A percentile compares a stretch with the other conserved stretches of the same genome.
Conservation (phyloP, 2,888 invertebrate genomes). For the Petrophora chlorosata region DNA sequence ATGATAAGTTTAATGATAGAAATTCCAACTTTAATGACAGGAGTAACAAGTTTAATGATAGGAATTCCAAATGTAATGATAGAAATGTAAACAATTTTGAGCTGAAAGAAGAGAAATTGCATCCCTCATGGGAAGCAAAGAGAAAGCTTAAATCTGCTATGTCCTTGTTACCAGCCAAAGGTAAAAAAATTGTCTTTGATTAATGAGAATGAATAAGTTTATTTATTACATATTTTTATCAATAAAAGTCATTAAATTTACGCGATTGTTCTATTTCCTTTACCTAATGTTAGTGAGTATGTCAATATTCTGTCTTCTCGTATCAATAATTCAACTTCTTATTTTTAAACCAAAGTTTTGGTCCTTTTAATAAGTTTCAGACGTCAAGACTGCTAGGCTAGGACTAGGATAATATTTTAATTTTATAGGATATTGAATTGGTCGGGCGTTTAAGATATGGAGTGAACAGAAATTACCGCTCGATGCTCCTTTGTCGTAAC, state of each 20-base stretch:
- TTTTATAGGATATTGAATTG: too few species aligned
- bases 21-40: constrained; percentile 25
- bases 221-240: neutral
- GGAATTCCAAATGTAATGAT: constrained; percentile 25
- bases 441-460: too few species aligned
- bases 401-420: too few species aligned
- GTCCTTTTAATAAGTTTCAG: too few species aligned
- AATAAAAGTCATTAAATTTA: neutral
- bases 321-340: too few species aligned
- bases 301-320: too few species aligned
- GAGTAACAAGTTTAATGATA: constrained; percentile 30
- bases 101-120: constrained; percentile 69
- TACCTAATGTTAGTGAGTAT: too few species aligned
- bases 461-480: too few species aligned
- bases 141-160: constrained; percentile 68
- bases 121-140: constrained; percentile 83
- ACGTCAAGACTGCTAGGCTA: too few species aligned
- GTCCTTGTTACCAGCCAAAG: constrained; percentile 63
- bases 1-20: constrained; percentile 23
- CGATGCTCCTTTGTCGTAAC: too few species aligned
- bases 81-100: constrained; percentile 23
- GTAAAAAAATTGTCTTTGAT: constrained; percentile 78
- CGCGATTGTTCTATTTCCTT: too few species aligned
- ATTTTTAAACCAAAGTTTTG: too few species aligned
- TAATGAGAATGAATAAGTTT: constrained; percentile 55